phyloP scores from a whole-genome alignment of 1,140 invertebrate genomes.

The Drosophila sp. region DNA sequence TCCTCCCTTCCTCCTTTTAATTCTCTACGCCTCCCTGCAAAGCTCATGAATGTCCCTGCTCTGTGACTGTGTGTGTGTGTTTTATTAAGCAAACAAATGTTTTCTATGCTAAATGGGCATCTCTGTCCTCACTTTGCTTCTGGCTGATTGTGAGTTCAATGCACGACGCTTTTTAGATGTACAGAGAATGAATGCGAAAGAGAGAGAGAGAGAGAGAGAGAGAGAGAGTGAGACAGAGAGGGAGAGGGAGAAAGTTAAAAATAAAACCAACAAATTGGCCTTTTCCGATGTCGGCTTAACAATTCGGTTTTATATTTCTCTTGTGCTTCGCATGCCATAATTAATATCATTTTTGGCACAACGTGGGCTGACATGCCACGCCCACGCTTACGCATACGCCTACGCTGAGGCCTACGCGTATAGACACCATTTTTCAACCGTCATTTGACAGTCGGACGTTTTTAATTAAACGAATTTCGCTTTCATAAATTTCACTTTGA shows the following conservation, averaged over 20 bases:
- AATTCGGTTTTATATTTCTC: conserved; percentile 39
- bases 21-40: not conserved
- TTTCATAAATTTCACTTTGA: conserved; percentile 79
- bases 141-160: conserved; percentile 77
- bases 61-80: conserved; percentile 29
- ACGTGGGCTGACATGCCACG: conserved; percentile 42
- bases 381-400: conserved; percentile 6
- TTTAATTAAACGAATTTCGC: conserved; percentile 78
- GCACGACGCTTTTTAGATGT: conserved; percentile 28
- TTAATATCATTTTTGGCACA: conserved; percentile 68
- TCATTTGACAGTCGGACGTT: conserved; percentile 46
- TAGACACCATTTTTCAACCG: conserved; percentile 59
- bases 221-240: no score
- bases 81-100: conserved; percentile 73
- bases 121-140: conserved; percentile 2
- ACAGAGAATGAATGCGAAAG: not conserved
- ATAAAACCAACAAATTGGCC: conserved; percentile 54
- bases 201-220: not conserved
- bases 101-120: conserved; percentile 66
- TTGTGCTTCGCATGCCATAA: conserved; percentile 47
- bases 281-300: conserved; percentile 41
- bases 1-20: not conserved
- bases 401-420: conserved; percentile 5
- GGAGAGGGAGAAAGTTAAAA: not conserved
- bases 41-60: conserved; percentile 1